A percentile compares a stretch with the other conserved stretches of the same genome.
These are phyloP conservation scores for Leucophenga varia DNA, from an alignment of 1,140 invertebrate species.

Conservation along the genomic window DNA sequence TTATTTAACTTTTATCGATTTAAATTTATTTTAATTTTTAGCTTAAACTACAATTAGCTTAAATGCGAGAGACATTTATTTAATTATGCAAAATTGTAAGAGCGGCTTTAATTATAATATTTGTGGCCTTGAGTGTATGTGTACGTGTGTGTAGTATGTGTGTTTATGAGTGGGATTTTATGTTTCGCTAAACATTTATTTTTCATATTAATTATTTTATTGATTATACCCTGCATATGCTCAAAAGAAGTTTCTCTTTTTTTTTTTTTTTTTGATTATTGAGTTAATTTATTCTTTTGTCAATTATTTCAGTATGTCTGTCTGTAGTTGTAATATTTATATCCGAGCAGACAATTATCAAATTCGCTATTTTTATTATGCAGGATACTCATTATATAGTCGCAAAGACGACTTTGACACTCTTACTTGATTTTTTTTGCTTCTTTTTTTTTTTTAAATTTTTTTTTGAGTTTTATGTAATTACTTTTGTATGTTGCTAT, in stretches of 20 bases:
- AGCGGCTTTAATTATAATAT: conserved; percentile 11
- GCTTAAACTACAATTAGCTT: conserved; percentile 46
- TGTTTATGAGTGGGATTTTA: too few relatives aligned
- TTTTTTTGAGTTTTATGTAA: conserved; percentile 40
- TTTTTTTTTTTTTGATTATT: conserved; percentile 19
- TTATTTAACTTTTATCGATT: conserved; percentile 16
- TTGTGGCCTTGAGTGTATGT: too few relatives aligned
- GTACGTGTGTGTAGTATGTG: too few relatives aligned
- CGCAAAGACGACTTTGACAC: too few relatives aligned
- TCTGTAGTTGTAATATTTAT: conserved; percentile 46
- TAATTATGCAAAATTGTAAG: conserved; percentile 47
- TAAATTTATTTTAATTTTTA: conserved; percentile 15
- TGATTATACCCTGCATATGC: too few relatives aligned
- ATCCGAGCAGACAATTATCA: too few relatives aligned
- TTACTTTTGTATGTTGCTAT: conserved; percentile 23
- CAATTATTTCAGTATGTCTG: conserved; percentile 33
- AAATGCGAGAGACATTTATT: conserved; percentile 49
- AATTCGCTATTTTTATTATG: conserved; percentile 24
- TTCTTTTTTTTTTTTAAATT: too few relatives aligned
- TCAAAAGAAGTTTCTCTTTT: too few relatives aligned
- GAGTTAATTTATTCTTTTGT: neutral
- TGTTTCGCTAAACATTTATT: too few relatives aligned
- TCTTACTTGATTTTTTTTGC: too few relatives aligned
- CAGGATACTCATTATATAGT: too few relatives aligned
- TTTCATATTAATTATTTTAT: too few relatives aligned